Base-by-base conservation (phyloP, 2,888 invertebrate species). In the Parnassius orleans region DNA sequence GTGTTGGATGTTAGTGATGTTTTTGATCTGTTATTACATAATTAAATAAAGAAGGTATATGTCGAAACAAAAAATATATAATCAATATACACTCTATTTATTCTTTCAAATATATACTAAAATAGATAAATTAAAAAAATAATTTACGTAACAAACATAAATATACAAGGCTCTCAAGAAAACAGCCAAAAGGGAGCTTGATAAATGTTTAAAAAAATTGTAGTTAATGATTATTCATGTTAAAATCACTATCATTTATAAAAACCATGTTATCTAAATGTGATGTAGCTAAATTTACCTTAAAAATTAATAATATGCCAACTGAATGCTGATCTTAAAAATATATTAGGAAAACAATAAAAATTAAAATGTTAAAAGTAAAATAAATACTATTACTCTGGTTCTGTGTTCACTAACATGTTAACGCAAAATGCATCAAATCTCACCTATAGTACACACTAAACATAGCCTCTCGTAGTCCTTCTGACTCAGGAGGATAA, bases 201-300 rank as follows among this genome's bases (percentile, higher is more conserved):
- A 81, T 83, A 83, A 83, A 48, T 14, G 9, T 48, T 19, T 14
- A 48, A 48, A 14, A 12, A 48, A 83, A 81, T 80, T 81, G 76
- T 82, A 81, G 84, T 80, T 79, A 80, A 7, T 77, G 81, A 78
- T 77, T 72, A 64, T 63, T 66, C 76, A 79, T 81, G 76, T 85
- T 83, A 80, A 33, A 60, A 84, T 64, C 56, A 65, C 56, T 74
- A 76, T 73, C 74, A 73, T 51, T 57, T 64, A 69, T 69, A 68
- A 72, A 76, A 81, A 75, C 71, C 68, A 75, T 77, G 74, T 73
- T 75, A 58, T 54, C 55, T 59, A 59, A 57, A 55, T 65, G 67
- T 68, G 64, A 68, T 68, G 60, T 64, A 60, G 55, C 57, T 57
- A 62, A 54, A 61, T 65, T 63, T 61, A 64, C 47, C 58, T 54